Evolutionary conservation across 2,797 vertebrate species (phyloP).

Genomic region (Gallinago solitaria): DNA sequence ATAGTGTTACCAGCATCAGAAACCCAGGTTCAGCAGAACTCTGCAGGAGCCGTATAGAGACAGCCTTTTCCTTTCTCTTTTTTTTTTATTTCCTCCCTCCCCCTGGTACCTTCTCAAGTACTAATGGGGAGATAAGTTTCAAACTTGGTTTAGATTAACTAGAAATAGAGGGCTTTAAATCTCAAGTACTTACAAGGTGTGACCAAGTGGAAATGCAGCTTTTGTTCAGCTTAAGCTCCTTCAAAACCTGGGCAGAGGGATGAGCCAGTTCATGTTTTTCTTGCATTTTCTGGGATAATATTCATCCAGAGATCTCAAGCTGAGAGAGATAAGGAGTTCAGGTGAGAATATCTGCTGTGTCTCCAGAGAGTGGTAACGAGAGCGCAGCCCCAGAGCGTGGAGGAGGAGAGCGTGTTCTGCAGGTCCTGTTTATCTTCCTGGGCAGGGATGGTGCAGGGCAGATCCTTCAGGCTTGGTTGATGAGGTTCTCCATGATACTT

Average conservation of each 20-base stretch:
- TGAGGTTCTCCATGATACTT: not conserved
- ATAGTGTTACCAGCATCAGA: slow-evolving; percentile 34
- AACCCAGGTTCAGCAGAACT: slow-evolving; percentile 49
- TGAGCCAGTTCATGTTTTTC: slow-evolving; percentile 60
- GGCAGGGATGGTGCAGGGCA: not conserved
- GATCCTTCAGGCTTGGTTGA: not conserved
- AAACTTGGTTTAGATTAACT: slow-evolving; percentile 60
- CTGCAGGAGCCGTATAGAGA: not conserved
- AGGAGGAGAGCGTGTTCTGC: not conserved
- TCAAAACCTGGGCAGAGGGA: slow-evolving; percentile 33
- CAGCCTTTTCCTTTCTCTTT: not conserved
- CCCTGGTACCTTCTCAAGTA: slow-evolving; percentile 23
- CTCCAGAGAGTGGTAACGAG: not conserved
- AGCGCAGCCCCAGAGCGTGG: not conserved
- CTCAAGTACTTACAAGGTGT: slow-evolving; percentile 69
- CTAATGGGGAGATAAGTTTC: slow-evolving; percentile 60
- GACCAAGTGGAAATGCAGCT: slow-evolving; percentile 69
- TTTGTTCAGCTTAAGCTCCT: slow-evolving; percentile 66
- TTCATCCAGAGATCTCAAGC: slow-evolving; percentile 49
- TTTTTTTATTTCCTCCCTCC: not conserved
- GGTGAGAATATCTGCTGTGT: not conserved
- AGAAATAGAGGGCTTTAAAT: slow-evolving; percentile 64
- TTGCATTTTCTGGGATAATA: slow-evolving; percentile 60
- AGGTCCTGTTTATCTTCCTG: not conserved
- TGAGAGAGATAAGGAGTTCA: slow-evolving; percentile 40